These are phyloP conservation scores for Temnothorax curvispinosus DNA, from an alignment of 1,140 invertebrate genomes.

Conservation along the genomic window DNA sequence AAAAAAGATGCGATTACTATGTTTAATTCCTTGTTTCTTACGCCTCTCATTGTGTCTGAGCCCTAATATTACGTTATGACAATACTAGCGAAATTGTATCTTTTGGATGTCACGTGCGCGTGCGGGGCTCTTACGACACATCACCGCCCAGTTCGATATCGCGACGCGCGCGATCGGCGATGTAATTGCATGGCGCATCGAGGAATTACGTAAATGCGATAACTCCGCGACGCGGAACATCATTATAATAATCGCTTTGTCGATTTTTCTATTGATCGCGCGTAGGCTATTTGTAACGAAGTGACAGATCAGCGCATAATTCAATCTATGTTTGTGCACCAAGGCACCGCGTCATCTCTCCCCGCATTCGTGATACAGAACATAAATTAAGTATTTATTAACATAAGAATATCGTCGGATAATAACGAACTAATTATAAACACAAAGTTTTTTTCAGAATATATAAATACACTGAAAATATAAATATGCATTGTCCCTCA, in stretches of 20 bases:
- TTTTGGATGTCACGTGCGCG: neutral
- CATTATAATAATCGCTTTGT: neutral
- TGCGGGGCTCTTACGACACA: neutral
- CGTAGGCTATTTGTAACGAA: neutral
- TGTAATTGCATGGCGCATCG: neutral
- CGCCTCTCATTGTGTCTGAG: too few relatives aligned
- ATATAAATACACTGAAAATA: neutral
- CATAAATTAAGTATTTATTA: neutral
- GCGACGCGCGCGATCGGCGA: neutral
- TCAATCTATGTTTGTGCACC: neutral
- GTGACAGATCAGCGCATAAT: neutral
- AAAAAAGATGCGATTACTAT: too few relatives aligned
- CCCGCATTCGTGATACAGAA: neutral
- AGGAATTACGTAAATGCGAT: conserved; percentile 39
- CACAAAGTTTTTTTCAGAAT: neutral
- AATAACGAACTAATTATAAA: neutral
- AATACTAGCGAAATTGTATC: neutral
- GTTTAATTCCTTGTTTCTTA: too few relatives aligned
- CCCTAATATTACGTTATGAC: neutral
- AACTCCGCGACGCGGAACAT: neutral
- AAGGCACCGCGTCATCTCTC: neutral
- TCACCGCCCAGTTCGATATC: neutral
- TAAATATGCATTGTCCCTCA: too few relatives aligned
- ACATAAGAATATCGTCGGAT: neutral
- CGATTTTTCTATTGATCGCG: neutral